Evolutionary conservation across 2,888 invertebrate genomes (phyloP).

Genomic region (Calameuta idolon): DNA sequence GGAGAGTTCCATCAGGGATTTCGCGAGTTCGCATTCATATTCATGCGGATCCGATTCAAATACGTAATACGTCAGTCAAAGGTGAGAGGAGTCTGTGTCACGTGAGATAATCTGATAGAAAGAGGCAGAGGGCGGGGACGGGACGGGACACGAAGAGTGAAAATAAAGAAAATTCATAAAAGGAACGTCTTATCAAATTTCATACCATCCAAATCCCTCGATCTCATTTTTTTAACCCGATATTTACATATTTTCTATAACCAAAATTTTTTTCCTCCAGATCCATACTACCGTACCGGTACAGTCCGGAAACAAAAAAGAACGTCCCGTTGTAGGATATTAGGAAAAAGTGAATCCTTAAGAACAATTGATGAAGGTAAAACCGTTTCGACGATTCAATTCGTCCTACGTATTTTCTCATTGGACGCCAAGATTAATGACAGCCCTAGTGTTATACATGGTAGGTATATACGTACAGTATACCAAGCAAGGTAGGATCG

Average conservation of each 20-base stretch:
- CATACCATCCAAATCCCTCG: too few relatives aligned
- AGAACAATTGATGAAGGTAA: constrained; percentile 24
- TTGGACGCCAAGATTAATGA: constrained; percentile 43
- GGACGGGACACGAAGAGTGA: background rate
- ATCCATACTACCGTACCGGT: background rate
- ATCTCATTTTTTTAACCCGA: background rate
- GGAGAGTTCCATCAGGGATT: constrained; percentile 41
- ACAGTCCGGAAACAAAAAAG: background rate
- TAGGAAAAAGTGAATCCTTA: constrained; percentile 24
- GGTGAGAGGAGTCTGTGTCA: background rate
- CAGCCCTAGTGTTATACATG: background rate
- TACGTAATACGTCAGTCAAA: constrained; percentile 43
- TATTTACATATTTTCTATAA: background rate
- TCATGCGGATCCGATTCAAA: constrained; percentile 48
- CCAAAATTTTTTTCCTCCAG: background rate
- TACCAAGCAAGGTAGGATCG: background rate
- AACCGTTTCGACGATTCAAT: constrained; percentile 24
- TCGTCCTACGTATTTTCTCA: constrained; percentile 24
- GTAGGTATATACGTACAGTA: background rate
- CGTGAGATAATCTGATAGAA: background rate
- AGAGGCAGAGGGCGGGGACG: background rate
- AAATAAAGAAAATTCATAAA: background rate
- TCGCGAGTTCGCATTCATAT: constrained; percentile 46
- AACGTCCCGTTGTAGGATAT: constrained; percentile 2
- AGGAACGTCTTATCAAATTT: background rate